Base-by-base conservation (phyloP, 1,140 invertebrate genomes). In the Acarapis woodi region DNA sequence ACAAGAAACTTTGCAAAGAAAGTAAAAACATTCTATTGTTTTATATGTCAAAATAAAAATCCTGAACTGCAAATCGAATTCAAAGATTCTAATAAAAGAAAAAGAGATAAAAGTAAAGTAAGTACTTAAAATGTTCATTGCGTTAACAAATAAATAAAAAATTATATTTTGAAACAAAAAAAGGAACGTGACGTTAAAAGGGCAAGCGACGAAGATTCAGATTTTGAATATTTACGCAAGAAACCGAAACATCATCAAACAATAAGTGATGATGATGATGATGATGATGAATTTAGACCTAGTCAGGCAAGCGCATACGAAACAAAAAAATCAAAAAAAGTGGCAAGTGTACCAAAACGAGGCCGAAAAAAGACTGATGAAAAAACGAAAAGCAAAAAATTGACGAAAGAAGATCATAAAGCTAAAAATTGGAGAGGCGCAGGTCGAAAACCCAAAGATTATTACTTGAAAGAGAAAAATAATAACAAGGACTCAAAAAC, bases 11-110 rank as follows among this genome's bases (percentile, higher is more conserved):
- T 90, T 53, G 75, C 87, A 0, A 82, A 82, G 50, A 67, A 72
- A 41, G 93, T 94, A 35, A 78, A 80, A 50, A 73, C 79, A 46
- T 94, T 83, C 49, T 90, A 75, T 54, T 94, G 87, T 58, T 41
- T 53, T 9, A 38, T 48, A 25, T 62, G 61, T 47, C 43, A 52
- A 49, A 45, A 73, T 47, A 72, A 78, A 51, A 76, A 87, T 60
- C 68, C 77, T 0, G 67, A 62, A 8, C 54, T 87, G 9, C 63
- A 73, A 49, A 80, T 77, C 9, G 63, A 70, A 32, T 85, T 74
- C 49, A 71, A 71, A 47, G 67, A 68, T n/a, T n/a, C n/a, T n/a
- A 45, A 57, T 63, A 40, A 66, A 64, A 44, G 55, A 55, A 32
- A 54, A 48, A 49, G 21, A 32, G 6, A 22, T 38, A 8, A 37